phyloP scores from a whole-genome alignment of 1,140 invertebrate species.

The Coelopa frigida region DNA sequence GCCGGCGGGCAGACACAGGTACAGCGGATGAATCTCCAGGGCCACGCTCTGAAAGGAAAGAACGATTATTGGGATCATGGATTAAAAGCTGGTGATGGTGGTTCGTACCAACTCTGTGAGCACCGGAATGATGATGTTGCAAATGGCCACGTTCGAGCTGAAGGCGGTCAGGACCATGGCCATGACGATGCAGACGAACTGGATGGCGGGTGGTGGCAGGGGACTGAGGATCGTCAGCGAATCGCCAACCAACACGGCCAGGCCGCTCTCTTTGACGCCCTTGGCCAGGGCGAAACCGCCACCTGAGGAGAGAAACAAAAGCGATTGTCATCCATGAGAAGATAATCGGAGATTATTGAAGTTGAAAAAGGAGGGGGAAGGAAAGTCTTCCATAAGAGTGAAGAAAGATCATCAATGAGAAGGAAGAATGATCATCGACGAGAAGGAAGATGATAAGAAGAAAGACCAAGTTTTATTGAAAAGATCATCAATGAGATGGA shows the following conservation, averaged over 20 bases:
- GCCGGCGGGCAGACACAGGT: slow-evolving; percentile 73
- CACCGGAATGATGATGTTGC: slow-evolving; percentile 59
- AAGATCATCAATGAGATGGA: background rate
- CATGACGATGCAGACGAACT: slow-evolving; percentile 46
- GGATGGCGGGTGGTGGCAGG: slow-evolving; percentile 35
- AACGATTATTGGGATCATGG: slow-evolving; percentile 40
- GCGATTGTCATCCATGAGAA: too few species aligned
- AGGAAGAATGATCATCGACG: too few species aligned
- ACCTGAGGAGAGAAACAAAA: slow-evolving; percentile 1
- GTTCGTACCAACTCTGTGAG: slow-evolving; percentile 53
- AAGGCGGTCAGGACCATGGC: slow-evolving; percentile 55
- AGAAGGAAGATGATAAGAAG: too few species aligned
- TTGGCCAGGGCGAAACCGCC: slow-evolving; percentile 20
- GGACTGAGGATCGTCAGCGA: slow-evolving; percentile 48
- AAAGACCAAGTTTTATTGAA: slow-evolving; percentile 5
- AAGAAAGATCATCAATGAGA: too few species aligned
- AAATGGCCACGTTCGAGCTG: slow-evolving; percentile 58
- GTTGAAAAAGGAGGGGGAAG: too few species aligned
- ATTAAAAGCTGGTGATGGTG: slow-evolving; percentile 18
- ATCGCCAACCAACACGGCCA: slow-evolving; percentile 20
- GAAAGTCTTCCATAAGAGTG: too few species aligned
- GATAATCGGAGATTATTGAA: too few species aligned
- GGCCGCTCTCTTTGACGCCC: slow-evolving; percentile 13
- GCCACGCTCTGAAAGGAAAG: slow-evolving; percentile 45
- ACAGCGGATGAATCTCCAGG: slow-evolving; percentile 65